Percentiles rank a stretch among this genome's conserved stretches.
These are phyloP conservation scores for Leptocoma aspasia DNA, from an alignment of 2,113 vertebrate genomes.

Conservation along the genomic window DNA sequence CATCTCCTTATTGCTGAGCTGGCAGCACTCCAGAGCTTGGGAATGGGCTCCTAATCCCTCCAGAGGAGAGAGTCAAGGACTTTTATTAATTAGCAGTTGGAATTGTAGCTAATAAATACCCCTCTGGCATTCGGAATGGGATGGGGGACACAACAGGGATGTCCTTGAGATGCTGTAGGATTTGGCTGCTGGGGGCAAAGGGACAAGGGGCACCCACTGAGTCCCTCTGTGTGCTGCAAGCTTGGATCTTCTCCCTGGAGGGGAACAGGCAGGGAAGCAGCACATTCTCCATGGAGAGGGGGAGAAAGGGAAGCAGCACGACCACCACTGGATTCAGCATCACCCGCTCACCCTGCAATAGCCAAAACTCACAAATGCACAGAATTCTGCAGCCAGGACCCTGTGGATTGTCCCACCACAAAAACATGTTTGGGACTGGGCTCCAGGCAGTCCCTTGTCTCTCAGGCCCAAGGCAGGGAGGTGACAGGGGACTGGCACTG, in stretches of 20 bases:
- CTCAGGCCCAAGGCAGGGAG: not conserved
- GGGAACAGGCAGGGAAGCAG: not conserved
- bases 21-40: constrained; percentile 43
- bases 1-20: constrained; percentile 2
- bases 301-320: accelerated
- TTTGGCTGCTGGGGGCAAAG: not conserved
- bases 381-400: not conserved
- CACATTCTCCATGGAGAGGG: not conserved
- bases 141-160: not conserved
- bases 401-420: not conserved
- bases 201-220: not conserved
- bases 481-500: not conserved
- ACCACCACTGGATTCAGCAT: not conserved
- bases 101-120: constrained; percentile 51
- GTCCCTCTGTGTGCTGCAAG: not conserved
- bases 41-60: constrained; percentile 68
- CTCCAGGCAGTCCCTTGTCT: not conserved
- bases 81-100: constrained; percentile 62
- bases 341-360: accelerated
- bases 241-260: not conserved
- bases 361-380: not conserved
- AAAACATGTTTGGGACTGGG: accelerated
- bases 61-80: constrained; percentile 78
- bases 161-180: constrained; percentile 18
- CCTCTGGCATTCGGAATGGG: not conserved